Evolutionary conservation across 2,113 vertebrate species (phyloP), one percentile per base, ranked within the genome.

Genomic region (Tachysurus vachellii): DNA sequence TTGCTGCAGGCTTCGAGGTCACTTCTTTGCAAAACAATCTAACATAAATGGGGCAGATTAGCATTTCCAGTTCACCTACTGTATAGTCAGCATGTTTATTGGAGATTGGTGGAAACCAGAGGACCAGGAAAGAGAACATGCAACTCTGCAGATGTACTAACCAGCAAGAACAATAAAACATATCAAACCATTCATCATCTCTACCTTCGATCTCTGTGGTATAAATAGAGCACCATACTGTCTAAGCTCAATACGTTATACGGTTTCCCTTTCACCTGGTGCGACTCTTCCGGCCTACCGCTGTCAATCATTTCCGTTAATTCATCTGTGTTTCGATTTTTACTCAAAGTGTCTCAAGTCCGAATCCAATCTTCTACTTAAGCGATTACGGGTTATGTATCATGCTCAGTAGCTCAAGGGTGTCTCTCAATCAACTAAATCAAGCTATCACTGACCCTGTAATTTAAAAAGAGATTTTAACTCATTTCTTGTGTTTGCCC

Each of bases 401-500:
- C 75, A 44, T 42, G 56, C 79, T 80, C 77, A 13, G 54, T 80
- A 59, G 77, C 77, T 81, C 57, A 81, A 61, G 31, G 79, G 31
- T 8, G 79, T 31, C 79, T 61, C 36, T 81, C 57, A 26, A 61
- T 61, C 54, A 44, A 81, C 50, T n/a, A 26, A 44, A 23, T 19
- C 36, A 26, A 61, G 56, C 79, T 44, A 44, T 61, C 79, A 61
- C 57, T 81, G n/a, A 81, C 79, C 79, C 79, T 81, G 56, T 81
- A 61, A 81, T 26, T 61, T 61, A 26, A 81, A 81, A 81, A 61
- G 19, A 44, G 31, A 44, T 81, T 44, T 61, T 81, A 44, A 44
- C 79, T 81, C 79, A 81, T 81, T 81, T 81, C 56, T 81, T 42
- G 79, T 81, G 56, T 61, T 81, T 81, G 79, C 44, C 56, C 79